Evolutionary conservation across 2,113 vertebrate genomes (phyloP).

Genomic region (Notarius quadriscutis): DNA sequence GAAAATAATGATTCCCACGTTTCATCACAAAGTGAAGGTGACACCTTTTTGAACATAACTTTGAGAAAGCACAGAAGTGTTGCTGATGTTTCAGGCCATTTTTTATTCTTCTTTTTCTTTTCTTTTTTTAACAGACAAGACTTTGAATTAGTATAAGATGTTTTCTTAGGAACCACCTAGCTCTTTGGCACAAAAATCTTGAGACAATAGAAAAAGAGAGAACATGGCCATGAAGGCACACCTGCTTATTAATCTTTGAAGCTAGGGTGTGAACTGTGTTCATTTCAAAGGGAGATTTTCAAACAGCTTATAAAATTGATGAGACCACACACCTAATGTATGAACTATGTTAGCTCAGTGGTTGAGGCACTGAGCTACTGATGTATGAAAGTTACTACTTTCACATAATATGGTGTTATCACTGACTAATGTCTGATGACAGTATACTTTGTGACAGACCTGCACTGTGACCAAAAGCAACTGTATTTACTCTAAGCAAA

Average conservation of each 20-base stretch:
- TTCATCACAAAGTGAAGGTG: not conserved
- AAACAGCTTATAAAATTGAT: not conserved
- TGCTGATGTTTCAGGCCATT: not conserved
- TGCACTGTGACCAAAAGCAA: not conserved
- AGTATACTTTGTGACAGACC: not conserved
- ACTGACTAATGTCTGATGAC: not conserved
- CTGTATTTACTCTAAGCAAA: not conserved
- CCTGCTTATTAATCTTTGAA: not conserved
- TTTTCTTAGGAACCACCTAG: not conserved
- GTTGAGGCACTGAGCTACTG: not conserved
- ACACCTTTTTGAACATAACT: not conserved
- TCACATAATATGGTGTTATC: no score
- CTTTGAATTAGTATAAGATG: not conserved
- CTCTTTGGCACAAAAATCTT: not conserved
- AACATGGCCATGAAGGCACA: not conserved
- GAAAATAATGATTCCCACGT: not conserved
- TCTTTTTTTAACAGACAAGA: not conserved
- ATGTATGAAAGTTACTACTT: not conserved
- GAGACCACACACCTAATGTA: not conserved
- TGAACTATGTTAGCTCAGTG: not conserved
- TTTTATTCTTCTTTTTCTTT: not conserved
- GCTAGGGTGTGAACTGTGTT: not conserved
- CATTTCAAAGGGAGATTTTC: not conserved
- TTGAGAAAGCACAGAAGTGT: not conserved
- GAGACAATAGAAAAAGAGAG: not conserved